A percentile compares a stretch with the other conserved stretches of the same genome.
phyloP scores from a whole-genome alignment of 2,113 vertebrate genomes.

The Protobothrops mucrosquamatus region DNA sequence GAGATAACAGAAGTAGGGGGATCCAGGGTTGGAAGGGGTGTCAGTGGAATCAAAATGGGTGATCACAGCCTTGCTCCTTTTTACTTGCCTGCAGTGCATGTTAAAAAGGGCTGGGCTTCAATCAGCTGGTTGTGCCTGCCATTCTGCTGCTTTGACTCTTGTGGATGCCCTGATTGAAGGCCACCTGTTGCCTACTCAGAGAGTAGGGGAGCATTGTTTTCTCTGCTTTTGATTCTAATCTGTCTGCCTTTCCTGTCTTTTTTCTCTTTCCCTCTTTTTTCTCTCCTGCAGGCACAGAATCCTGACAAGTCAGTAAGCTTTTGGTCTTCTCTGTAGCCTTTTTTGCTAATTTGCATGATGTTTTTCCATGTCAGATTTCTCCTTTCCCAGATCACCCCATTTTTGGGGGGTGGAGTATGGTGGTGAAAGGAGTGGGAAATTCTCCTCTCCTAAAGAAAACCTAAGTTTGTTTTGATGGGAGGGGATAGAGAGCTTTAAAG shows the following conservation, averaged over 20 bases:
- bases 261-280: slow-evolving; percentile 60
- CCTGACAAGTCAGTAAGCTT: slow-evolving; percentile 94
- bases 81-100: not conserved
- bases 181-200: not conserved
- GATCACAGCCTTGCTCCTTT: not conserved
- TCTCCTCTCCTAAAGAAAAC: not conserved
- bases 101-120: not conserved
- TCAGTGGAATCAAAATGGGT: not conserved
- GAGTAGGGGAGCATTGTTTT: slow-evolving; percentile 23
- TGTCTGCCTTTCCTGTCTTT: slow-evolving; percentile 54
- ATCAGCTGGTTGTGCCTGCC: not conserved
- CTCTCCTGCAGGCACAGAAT: slow-evolving; percentile 84
- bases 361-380: not conserved
- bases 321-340: slow-evolving; percentile 48
- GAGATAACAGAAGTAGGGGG: not conserved
- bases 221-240: slow-evolving; percentile 51
- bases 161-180: not conserved
- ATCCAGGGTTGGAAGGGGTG: not conserved
- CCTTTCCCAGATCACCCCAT: not conserved
- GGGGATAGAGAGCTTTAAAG: not conserved
- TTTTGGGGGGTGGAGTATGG: not conserved
- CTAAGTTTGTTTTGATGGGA: not conserved
- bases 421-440: not conserved
- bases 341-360: not conserved
- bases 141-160: not conserved